A percentile compares a stretch with the other conserved stretches of the same genome.
These are phyloP conservation scores for Andricus grossulariae DNA, from an alignment of 1,140 invertebrate genomes.

Conservation along the genomic window DNA sequence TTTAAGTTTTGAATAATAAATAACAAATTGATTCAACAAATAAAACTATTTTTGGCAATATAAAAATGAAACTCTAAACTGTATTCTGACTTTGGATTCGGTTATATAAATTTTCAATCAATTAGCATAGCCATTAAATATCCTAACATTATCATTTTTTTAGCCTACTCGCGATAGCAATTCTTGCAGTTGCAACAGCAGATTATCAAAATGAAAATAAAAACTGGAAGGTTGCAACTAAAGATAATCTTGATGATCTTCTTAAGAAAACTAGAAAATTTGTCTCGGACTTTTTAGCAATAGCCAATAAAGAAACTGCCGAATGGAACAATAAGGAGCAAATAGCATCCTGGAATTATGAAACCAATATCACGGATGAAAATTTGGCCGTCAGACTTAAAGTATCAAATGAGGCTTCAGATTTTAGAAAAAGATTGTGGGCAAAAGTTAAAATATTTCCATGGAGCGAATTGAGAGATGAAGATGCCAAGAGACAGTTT, in stretches of 20 bases:
- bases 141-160: not conserved
- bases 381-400: not conserved
- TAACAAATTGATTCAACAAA: no score
- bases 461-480: not conserved
- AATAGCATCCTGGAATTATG: not conserved
- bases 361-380: not conserved
- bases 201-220: not conserved
- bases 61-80: no score
- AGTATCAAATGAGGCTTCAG: not conserved
- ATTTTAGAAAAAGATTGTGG: not conserved
- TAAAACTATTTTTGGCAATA: no score
- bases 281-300: not conserved
- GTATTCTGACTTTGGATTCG: no score
- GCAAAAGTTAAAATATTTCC: not conserved
- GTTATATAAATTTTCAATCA: no score
- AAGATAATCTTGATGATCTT: not conserved
- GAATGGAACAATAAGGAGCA: not conserved
- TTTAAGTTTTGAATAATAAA: no score
- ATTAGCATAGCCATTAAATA: no score
- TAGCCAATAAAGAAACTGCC: not conserved
- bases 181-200: not conserved
- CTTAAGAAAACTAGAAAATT: not conserved
- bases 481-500: not conserved
- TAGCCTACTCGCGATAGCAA: not conserved
- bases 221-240: not conserved